A percentile compares a stretch with the other conserved stretches of the same genome.
phyloP scores from a whole-genome alignment of 2,113 vertebrate species.

The Eptesicus fuscus region DNA sequence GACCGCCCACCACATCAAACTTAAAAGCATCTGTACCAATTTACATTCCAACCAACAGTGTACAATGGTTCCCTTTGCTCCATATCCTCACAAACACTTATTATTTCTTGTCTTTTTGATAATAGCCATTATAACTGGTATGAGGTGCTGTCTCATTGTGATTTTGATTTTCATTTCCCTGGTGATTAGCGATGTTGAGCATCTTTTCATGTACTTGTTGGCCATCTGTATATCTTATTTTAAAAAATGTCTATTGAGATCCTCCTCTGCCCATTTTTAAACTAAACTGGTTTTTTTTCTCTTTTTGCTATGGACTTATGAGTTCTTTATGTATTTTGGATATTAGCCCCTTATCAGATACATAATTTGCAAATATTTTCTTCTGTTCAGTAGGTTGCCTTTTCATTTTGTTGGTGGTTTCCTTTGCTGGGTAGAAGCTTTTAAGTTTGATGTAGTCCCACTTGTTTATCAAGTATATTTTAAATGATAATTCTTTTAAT shows the following conservation, averaged over 20 bases:
- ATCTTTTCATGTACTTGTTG: not conserved
- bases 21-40: not conserved
- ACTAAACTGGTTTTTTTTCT: not conserved
- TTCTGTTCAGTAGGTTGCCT: not conserved
- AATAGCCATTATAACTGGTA: not conserved
- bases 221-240: not conserved
- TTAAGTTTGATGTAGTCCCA: not conserved
- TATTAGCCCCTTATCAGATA: not conserved
- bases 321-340: not conserved
- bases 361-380: not conserved
- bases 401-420: not conserved
- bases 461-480: not conserved
- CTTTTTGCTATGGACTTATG: not conserved
- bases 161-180: not conserved
- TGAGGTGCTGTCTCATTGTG: not conserved
- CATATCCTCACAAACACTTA: not conserved
- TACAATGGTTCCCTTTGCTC: not conserved
- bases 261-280: not conserved
- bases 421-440: not conserved
- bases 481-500: not conserved
- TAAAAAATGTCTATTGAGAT: not conserved
- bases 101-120: not conserved
- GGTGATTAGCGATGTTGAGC: not conserved
- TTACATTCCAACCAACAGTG: not conserved
- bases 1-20: not conserved